phyloP scores from a whole-genome alignment of 2,888 invertebrate species.

The Junonia oenone region DNA sequence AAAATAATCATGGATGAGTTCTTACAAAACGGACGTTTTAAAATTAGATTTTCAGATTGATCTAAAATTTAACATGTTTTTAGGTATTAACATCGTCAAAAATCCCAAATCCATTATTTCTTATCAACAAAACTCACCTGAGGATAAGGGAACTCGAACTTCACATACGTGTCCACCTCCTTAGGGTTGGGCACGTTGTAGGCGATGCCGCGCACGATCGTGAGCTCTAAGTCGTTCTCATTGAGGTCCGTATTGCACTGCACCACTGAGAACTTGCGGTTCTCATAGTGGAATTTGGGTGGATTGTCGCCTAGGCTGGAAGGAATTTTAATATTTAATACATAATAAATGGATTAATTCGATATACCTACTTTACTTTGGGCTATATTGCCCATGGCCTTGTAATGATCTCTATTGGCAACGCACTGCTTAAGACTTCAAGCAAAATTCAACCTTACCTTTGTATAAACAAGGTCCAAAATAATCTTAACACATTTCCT shows the following conservation, averaged over 20 bases:
- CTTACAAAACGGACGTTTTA: too few species aligned
- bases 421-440: conserved; percentile 86
- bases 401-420: conserved; percentile 91
- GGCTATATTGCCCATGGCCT: conserved; percentile 92
- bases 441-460: too few species aligned
- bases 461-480: too few species aligned
- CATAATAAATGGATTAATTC: too few species aligned
- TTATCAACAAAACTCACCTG: conserved; percentile 73
- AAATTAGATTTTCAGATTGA: too few species aligned
- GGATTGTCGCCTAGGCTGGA: conserved; percentile 77
- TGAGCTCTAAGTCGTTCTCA: conserved; percentile 93
- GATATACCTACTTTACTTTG: too few species aligned
- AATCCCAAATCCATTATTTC: too few species aligned
- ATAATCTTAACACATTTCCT: too few species aligned
- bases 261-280: conserved; percentile 91
- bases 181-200: conserved; percentile 90
- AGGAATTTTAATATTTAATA: too few species aligned
- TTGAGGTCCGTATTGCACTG: conserved; percentile 96
- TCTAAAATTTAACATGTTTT: too few species aligned
- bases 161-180: conserved; percentile 95
- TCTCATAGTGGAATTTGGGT: conserved; percentile 96
- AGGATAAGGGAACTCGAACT: conserved; percentile 95
- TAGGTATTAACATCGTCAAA: too few species aligned
- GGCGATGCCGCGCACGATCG: conserved; percentile 91
- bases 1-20: too few species aligned